Evolutionary conservation across 23 tunicate species (phyloP), one percentile per base, ranked within the genome.

Genomic region (Halocynthia roretzi): DNA sequence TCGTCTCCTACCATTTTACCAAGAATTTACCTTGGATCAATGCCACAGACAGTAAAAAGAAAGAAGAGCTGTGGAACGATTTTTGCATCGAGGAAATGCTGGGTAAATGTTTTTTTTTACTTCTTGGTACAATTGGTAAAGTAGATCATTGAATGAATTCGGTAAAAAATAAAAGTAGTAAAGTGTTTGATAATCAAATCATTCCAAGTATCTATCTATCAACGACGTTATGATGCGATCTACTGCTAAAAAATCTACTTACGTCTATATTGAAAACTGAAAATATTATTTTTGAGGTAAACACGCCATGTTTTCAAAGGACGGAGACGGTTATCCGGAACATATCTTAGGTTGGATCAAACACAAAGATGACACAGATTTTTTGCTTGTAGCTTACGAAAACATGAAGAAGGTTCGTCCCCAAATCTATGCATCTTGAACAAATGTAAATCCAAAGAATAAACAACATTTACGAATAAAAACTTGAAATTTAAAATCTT

Each of bases 301-400:
- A 15, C 70, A 65, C 22, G 5, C 31, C 5, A 65, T 48, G 5
- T 65, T 65, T 5, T 20, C 31, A 48, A 65, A 65, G 5, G 70
- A 5, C 31, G 70, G 70, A 15, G 70, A 65, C 22, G 22, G 70
- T 40, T 65, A 65, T 65, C 70, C 70, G 9, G 70, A 65, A 5
- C 70, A 65, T 65, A 65, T 65, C 22, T 48, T 65, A 8, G 70
- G 70, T 5, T 65, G 70, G 70, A 5, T 20, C 31, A 65, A 65
- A 65, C 70, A 65, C 19, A 65, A 65, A 15, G 70, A 65, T 65
- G 70, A 65, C 10, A 15, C 5, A 20, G 31, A 65, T 2, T 40
- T 65, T 8, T 10, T 65, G 70, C 31, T 65, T 15, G 19, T 65
- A 20, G 10, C 22, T 65, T 65, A 65, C 19, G 70, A 65, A 65